Percentiles rank a stretch among this genome's conserved stretches.
These are phyloP conservation scores for Carassius gibelio DNA, from an alignment of 2,113 vertebrate genomes.

Conservation along the genomic window DNA sequence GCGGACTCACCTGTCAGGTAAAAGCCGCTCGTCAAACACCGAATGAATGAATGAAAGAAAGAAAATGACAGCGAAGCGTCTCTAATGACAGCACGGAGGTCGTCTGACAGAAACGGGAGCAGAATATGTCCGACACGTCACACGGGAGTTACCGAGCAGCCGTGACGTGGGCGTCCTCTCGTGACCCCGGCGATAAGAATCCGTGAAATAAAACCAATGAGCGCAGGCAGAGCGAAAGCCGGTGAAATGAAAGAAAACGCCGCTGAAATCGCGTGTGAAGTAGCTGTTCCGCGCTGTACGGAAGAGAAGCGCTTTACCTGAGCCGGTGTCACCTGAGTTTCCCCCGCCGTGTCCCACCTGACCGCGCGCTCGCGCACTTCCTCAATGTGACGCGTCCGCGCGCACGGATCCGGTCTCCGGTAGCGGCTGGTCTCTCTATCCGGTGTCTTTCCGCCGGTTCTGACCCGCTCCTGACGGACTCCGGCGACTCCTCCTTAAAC, in stretches of 20 bases:
- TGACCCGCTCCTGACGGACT: slow-evolving; percentile 71
- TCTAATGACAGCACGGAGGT: not conserved
- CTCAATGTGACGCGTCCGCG: slow-evolving; percentile 36
- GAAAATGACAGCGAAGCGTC: not conserved
- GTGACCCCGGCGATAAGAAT: slow-evolving; percentile 65
- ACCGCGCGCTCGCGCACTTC: slow-evolving; percentile 49
- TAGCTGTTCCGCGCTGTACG: not conserved
- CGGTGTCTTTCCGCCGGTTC: slow-evolving; percentile 51
- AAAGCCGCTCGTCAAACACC: not conserved
- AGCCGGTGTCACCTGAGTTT: slow-evolving; percentile 73
- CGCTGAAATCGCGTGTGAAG: not conserved
- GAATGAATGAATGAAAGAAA: slow-evolving; percentile 2
- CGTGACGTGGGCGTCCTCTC: slow-evolving; percentile 3
- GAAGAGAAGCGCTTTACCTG: slow-evolving; percentile 67
- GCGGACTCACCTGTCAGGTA: slow-evolving; percentile 33
- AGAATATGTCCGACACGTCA: slow-evolving; percentile 62
- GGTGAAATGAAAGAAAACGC: not conserved
- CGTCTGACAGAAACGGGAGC: slow-evolving; percentile 23
- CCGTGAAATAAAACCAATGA: too few species aligned
- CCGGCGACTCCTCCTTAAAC: slow-evolving; percentile 75
- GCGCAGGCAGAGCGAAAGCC: not conserved
- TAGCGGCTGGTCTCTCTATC: not conserved
- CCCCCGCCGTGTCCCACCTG: slow-evolving; percentile 74
- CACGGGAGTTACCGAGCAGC: slow-evolving; percentile 49
- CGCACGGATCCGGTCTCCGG: slow-evolving; percentile 34